Percentiles rank a stretch among this genome's conserved stretches.
phyloP scores from a whole-genome alignment of 2,888 invertebrate genomes.

The Latrodectus elegans region DNA sequence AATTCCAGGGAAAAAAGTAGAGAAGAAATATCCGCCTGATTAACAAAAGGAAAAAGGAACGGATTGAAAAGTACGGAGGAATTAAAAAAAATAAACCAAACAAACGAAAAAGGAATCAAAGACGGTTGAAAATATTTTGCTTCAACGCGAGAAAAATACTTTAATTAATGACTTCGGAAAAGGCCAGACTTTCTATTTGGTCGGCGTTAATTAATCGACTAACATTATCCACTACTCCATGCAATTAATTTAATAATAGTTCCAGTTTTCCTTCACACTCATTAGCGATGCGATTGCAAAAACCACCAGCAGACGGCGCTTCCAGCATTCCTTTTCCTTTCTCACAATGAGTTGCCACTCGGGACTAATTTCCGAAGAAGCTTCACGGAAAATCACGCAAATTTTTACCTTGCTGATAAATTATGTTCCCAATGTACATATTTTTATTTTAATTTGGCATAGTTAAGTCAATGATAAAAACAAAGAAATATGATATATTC shows the following conservation, averaged over 20 bases:
- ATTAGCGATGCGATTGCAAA: conserved; percentile 57
- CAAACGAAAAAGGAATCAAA: conserved; percentile 48
- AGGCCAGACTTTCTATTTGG: conserved; percentile 68
- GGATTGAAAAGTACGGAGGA: conserved; percentile 7
- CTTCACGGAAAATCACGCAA: no score
- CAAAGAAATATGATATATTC: no score
- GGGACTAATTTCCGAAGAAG: conserved; percentile 24
- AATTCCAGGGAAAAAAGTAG: conserved; percentile 5
- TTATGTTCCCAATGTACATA: no score
- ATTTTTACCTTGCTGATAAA: no score
- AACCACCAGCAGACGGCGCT: conserved; percentile 53
- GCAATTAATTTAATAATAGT: conserved; percentile 69
- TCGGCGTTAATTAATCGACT: conserved; percentile 67
- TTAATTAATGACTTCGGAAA: conserved; percentile 64
- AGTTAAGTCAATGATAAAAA: no score
- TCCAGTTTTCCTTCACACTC: conserved; percentile 60
- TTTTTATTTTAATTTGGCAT: no score
- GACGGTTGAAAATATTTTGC: conserved; percentile 56
- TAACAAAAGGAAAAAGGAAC: conserved; percentile 32
- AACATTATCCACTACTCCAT: conserved; percentile 67
- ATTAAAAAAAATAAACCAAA: conserved; percentile 42
- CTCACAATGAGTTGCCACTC: conserved; percentile 33
- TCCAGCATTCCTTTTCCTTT: neutral
- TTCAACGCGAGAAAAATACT: conserved; percentile 42
- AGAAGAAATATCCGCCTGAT: conserved; percentile 12